A percentile compares a stretch with the other conserved stretches of the same genome.
phyloP scores from a whole-genome alignment of 2,797 vertebrate genomes.

The Kryptopterus vitreolus region DNA sequence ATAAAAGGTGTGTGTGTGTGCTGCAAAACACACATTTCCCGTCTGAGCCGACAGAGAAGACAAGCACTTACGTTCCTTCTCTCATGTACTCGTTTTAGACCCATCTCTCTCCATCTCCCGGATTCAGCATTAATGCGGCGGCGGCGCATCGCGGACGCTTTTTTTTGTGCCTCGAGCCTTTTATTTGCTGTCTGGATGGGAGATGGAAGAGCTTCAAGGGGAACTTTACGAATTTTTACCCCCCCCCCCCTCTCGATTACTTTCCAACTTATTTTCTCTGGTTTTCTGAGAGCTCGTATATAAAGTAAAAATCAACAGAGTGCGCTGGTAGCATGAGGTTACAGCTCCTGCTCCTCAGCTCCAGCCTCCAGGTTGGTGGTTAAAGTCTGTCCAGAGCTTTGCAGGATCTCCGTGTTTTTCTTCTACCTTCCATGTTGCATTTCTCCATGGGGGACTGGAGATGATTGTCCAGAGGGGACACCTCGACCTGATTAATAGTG shows the following conservation, averaged over 20 bases:
- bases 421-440: background rate
- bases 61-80: slow-evolving; percentile 35
- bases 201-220: slow-evolving; percentile 11
- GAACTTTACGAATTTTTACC: background rate
- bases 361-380: background rate
- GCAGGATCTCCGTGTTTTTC: background rate
- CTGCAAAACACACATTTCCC: slow-evolving; percentile 20
- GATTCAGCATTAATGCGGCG: slow-evolving; percentile 28
- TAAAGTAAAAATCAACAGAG: background rate
- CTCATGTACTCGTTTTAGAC: slow-evolving; percentile 33
- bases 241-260: background rate
- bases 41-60: slow-evolving; percentile 11
- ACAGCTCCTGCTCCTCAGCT: background rate
- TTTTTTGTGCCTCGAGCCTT: slow-evolving; percentile 13
- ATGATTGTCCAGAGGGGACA: background rate
- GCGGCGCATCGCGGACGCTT: slow-evolving; percentile 26
- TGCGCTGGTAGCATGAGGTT: background rate
- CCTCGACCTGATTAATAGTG: too few relatives aligned
- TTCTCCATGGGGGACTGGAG: background rate
- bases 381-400: background rate
- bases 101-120: slow-evolving; percentile 25
- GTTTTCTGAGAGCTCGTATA: background rate
- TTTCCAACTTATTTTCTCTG: slow-evolving; percentile 1
- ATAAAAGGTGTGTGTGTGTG: slow-evolving; percentile 24
- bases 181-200: slow-evolving; percentile 10